Percentiles rank a stretch among this genome's conserved stretches.
These are phyloP conservation scores for Phataginus tricuspis DNA, from an alignment of 2,797 vertebrate species.

Conservation along the genomic window DNA sequence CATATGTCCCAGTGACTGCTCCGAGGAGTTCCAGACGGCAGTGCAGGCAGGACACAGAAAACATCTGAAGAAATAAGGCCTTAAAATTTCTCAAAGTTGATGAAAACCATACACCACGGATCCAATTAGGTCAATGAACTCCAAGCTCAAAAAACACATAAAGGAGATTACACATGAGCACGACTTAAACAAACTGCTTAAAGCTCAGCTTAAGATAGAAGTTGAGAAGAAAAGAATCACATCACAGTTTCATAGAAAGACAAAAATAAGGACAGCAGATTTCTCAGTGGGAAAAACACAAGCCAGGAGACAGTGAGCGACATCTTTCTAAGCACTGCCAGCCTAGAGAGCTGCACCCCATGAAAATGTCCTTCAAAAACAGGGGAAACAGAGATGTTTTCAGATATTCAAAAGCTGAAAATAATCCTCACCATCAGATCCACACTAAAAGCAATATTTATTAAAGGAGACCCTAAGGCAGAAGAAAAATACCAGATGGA, in stretches of 20 bases:
- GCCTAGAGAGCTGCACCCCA: background rate
- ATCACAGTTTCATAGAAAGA: background rate
- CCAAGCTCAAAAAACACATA: background rate
- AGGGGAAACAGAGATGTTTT: no score
- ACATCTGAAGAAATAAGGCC: accelerated
- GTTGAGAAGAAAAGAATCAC: background rate
- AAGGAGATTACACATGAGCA: background rate
- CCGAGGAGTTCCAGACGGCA: background rate
- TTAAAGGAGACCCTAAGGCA: background rate
- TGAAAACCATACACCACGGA: background rate
- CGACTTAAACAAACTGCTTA: background rate
- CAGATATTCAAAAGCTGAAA: background rate
- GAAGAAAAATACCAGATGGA: background rate
- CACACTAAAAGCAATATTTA: no score
- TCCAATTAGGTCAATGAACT: background rate
- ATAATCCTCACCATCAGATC: background rate
- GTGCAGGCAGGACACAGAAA: background rate
- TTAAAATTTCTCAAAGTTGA: background rate
- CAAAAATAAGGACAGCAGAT: background rate
- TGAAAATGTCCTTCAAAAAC: background rate
- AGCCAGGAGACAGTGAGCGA: background rate
- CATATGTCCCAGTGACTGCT: background rate
- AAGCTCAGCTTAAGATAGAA: background rate
- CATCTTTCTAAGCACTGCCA: background rate
- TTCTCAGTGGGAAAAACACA: background rate